Conservation (phyloP, 2,113 vertebrate species). For the Poeciliopsis occidentalis region DNA sequence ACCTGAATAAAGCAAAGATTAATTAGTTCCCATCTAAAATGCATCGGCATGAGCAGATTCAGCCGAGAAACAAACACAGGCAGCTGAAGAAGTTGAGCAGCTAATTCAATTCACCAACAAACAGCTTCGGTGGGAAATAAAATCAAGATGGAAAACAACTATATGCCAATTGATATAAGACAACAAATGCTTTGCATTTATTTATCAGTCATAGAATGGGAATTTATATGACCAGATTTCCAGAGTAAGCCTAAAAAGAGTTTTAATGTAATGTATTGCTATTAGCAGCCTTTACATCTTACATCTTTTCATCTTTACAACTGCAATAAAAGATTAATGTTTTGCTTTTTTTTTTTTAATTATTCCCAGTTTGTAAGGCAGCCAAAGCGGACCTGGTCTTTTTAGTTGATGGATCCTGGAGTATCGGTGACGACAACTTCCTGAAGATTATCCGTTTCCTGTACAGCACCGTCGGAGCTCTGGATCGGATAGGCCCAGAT, state of each 20-base stretch:
- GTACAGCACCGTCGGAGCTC: conserved; percentile 89
- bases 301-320: background rate
- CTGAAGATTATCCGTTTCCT: conserved; percentile 94
- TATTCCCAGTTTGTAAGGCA: conserved; percentile 86
- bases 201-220: background rate
- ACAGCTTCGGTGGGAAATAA: background rate
- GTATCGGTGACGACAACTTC: conserved; percentile 97
- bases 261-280: background rate
- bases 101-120: background rate
- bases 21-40: conserved; percentile 13
- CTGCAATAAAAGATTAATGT: background rate
- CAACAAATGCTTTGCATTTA: too few relatives aligned
- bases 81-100: background rate
- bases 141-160: background rate
- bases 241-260: background rate
- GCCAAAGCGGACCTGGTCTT: conserved; percentile 95
- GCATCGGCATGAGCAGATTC: background rate
- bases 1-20: conserved; percentile 23
- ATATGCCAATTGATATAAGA: too few relatives aligned
- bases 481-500: conserved; percentile 90
- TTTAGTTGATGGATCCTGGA: conserved; percentile 97
- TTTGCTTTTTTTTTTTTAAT: background rate
- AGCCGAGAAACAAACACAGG: background rate
- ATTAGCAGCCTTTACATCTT: background rate
- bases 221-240: background rate